phyloP scores from a whole-genome alignment of 2,797 vertebrate genomes.

The Oceanodroma leucorhoa region DNA sequence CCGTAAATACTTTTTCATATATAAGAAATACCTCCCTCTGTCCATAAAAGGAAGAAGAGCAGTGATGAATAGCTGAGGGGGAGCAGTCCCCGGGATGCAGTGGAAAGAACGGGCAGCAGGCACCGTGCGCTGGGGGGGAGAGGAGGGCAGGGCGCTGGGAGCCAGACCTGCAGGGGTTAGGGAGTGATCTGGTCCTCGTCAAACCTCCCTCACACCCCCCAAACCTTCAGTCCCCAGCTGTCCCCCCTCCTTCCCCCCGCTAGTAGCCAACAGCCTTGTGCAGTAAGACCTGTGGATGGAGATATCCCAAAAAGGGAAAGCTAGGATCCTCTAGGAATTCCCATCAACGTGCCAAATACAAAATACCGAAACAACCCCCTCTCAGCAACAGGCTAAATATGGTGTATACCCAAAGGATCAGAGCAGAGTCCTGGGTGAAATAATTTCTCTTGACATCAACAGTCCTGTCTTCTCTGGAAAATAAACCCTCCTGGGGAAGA shows the following conservation, averaged over 20 bases:
- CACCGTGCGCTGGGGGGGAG: not conserved
- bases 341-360: conserved; percentile 84
- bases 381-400: conserved; percentile 93
- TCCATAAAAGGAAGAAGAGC: conserved; percentile 66
- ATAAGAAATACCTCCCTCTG: conserved; percentile 19
- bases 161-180: not conserved
- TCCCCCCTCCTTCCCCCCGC: conserved; percentile 2
- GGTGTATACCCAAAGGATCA: conserved; percentile 78
- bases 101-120: not conserved
- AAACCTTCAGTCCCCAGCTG: not conserved
- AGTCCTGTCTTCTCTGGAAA: conserved; percentile 32
- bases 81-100: not conserved
- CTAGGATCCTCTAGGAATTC: conserved; percentile 89
- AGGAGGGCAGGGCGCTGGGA: not conserved
- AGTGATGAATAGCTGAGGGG: not conserved
- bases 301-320: conserved; percentile 83
- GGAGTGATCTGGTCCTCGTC: conserved; percentile 74
- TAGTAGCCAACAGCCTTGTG: conserved; percentile 47
- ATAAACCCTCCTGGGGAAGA: conserved; percentile 20
- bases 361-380: conserved; percentile 78
- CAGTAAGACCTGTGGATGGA: conserved; percentile 63
- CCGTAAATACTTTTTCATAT: not conserved
- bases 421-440: conserved; percentile 37
- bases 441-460: conserved; percentile 56
- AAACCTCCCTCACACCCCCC: conserved; percentile 9